Evolutionary conservation across 2,797 vertebrate species (phyloP).

Genomic region (Sebastes itinus): DNA sequence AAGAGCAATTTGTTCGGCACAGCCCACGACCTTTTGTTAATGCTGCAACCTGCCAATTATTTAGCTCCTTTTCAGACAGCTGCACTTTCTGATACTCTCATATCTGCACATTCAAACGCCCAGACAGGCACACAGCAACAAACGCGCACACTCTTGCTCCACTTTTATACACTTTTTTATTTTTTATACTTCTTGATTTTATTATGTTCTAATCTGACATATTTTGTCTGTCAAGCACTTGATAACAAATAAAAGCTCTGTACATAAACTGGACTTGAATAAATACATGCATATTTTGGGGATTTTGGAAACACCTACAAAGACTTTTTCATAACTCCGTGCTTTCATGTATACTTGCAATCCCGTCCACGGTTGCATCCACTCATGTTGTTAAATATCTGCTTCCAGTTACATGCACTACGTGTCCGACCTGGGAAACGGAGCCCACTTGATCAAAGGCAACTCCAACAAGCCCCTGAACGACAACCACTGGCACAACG

Average conservation of each 20-base stretch:
- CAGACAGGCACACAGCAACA: neutral
- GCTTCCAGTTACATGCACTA: conserved; percentile 92
- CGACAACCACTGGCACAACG: conserved; percentile 99
- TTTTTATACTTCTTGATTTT: neutral
- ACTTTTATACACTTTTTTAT: conserved; percentile 21
- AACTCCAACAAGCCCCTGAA: conserved; percentile 97
- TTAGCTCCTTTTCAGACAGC: conserved; percentile 30
- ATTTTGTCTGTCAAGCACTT: neutral
- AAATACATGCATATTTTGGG: neutral
- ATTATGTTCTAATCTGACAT: neutral
- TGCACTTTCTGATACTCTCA: conserved; percentile 36
- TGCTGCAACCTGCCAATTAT: conserved; percentile 39
- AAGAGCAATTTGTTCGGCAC: conserved; percentile 47
- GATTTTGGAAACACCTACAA: neutral
- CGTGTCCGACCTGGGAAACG: conserved; percentile 95
- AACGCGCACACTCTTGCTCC: neutral
- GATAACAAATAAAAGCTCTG: neutral
- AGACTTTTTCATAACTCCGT: neutral
- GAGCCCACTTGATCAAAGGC: conserved; percentile 96
- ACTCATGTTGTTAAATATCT: conserved; percentile 9
- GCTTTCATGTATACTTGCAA: neutral
- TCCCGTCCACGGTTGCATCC: neutral
- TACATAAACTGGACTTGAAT: neutral
- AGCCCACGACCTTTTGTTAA: conserved; percentile 40
- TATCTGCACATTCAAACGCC: conserved; percentile 7